Evolutionary conservation across 37 sponge, comb jelly and placozoan species (phyloP).

Genomic region (Axinella damicornis): DNA sequence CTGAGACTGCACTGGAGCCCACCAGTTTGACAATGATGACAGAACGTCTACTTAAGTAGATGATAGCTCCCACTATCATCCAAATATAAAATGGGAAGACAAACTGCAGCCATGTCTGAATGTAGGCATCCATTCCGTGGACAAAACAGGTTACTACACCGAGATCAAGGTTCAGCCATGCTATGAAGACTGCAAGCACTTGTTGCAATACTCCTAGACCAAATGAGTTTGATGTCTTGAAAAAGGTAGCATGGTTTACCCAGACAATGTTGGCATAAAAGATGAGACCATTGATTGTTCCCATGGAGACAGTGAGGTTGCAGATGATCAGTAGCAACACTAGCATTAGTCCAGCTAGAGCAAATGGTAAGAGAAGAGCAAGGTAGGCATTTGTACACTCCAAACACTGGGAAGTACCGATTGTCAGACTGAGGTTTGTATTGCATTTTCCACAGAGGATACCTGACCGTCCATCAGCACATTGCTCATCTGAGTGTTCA

Average conservation of each 20-base stretch:
- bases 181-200: slow-evolving; percentile 1
- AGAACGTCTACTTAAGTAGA: slow-evolving; percentile 6
- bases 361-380: too few relatives aligned
- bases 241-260: background rate
- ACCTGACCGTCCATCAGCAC: background rate
- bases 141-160: slow-evolving; percentile 42
- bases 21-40: background rate
- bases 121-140: slow-evolving; percentile 22
- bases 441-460: too few relatives aligned
- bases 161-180: slow-evolving; percentile 42
- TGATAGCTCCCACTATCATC: slow-evolving; percentile 4
- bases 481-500: background rate
- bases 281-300: too few relatives aligned
- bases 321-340: too few relatives aligned
- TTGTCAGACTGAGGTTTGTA: background rate
- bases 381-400: background rate
- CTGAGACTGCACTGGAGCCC: slow-evolving; percentile 24
- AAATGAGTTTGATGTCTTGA: background rate
- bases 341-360: too few relatives aligned
- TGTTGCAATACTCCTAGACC: background rate
- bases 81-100: slow-evolving; percentile 41
- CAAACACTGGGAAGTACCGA: background rate
- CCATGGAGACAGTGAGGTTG: too few relatives aligned
- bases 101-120: slow-evolving; percentile 53
- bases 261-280: too few relatives aligned